These are phyloP conservation scores for Mus musculus DNA, from an alignment of 2,113 vertebrate genomes.

Conservation along the genomic window GRCm39 chr15:15844001-15844500, in stretches of 20 bases:
- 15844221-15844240: neutral
- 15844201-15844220: neutral
- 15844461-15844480: neutral
- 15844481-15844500: neutral
- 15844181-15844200: neutral
- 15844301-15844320: neutral
- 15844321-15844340: neutral
- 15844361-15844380: neutral
- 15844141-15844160: too few relatives aligned
- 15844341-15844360: neutral
- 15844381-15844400: neutral
- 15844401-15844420: neutral
- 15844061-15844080: too few relatives aligned
- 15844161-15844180: neutral
- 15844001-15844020: too few relatives aligned
- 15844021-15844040: too few relatives aligned
- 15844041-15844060: too few relatives aligned
- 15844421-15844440: too few relatives aligned
- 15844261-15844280: too few relatives aligned
- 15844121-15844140: neutral
- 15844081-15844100: too few relatives aligned
- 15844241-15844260: too few relatives aligned
- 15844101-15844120: too few relatives aligned
- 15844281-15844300: neutral
- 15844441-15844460: neutral